A percentile compares a stretch with the other conserved stretches of the same genome.
Evolutionary conservation across 2,888 invertebrate genomes (phyloP).

Genomic region (Cetonia aurata): DNA sequence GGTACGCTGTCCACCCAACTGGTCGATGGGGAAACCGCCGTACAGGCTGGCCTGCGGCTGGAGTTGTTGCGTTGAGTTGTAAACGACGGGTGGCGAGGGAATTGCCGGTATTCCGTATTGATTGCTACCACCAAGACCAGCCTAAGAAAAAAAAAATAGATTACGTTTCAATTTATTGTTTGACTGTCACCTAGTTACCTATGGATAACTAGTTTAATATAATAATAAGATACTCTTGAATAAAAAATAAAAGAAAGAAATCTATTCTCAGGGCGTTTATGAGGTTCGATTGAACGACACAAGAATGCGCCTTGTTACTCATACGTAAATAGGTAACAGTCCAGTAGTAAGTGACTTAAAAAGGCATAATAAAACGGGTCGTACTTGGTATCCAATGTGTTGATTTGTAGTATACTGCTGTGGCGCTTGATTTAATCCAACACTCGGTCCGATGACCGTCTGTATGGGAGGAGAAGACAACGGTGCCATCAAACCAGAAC

Average conservation of each 20-base stretch:
- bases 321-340: too few relatives aligned
- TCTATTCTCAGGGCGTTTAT: too few relatives aligned
- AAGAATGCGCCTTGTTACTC: too few relatives aligned
- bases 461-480: slow-evolving; percentile 75
- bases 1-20: slow-evolving; percentile 77
- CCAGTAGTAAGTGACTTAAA: too few relatives aligned
- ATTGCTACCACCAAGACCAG: slow-evolving; percentile 65
- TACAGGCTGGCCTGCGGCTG: slow-evolving; percentile 83
- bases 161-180: neutral
- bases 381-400: slow-evolving; percentile 80
- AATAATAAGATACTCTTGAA: too few relatives aligned
- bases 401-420: slow-evolving; percentile 71
- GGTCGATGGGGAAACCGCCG: slow-evolving; percentile 82
- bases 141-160: slow-evolving; percentile 55
- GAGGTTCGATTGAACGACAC: too few relatives aligned
- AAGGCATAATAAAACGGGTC: slow-evolving; percentile 1
- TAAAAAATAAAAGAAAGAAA: too few relatives aligned
- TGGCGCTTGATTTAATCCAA: slow-evolving; percentile 69
- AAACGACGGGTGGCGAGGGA: slow-evolving; percentile 88
- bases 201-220: too few relatives aligned
- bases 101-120: slow-evolving; percentile 88
- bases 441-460: slow-evolving; percentile 65
- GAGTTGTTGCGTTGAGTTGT: slow-evolving; percentile 81
- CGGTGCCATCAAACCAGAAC: slow-evolving; percentile 64
- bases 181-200: too few relatives aligned